A percentile compares a stretch with the other conserved stretches of the same genome.
These are phyloP conservation scores for Diorhabda elongata DNA, from an alignment of 1,140 invertebrate genomes.

Conservation along the genomic window DNA sequence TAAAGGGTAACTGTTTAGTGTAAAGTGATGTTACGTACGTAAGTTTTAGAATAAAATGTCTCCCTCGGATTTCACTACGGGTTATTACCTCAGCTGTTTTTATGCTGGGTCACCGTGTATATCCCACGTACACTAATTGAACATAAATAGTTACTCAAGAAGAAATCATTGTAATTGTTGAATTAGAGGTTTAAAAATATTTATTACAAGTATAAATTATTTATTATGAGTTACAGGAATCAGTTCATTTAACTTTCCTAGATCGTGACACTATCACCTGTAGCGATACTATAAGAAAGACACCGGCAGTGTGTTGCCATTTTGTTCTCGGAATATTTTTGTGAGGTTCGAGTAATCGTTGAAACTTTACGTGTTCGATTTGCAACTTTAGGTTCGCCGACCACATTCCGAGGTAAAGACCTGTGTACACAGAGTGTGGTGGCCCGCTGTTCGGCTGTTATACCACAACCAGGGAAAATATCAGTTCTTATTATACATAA, in stretches of 20 bases:
- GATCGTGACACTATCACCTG: conserved; percentile 16
- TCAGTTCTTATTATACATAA: too few relatives aligned
- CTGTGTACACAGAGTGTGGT: background rate
- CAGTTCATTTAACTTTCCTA: conserved; percentile 12
- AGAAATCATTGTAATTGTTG: background rate
- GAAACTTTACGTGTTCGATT: conserved; percentile 32
- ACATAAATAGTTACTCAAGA: too few relatives aligned
- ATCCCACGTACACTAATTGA: too few relatives aligned
- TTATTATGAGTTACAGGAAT: conserved; percentile 9
- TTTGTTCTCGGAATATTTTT: conserved; percentile 22
- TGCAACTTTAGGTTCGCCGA: conserved; percentile 35
- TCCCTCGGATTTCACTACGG: too few relatives aligned
- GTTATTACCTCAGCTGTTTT: too few relatives aligned
- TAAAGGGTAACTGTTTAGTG: too few relatives aligned
- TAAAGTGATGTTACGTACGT: too few relatives aligned
- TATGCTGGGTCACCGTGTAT: too few relatives aligned
- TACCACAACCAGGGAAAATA: too few relatives aligned
- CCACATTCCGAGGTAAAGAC: conserved; percentile 33
- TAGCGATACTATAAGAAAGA: background rate
- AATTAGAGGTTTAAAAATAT: background rate
- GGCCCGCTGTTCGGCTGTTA: too few relatives aligned
- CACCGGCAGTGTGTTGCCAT: conserved; percentile 14
- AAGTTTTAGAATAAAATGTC: too few relatives aligned
- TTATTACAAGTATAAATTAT: background rate
- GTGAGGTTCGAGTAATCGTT: conserved; percentile 28